Evolutionary conservation across 1,140 invertebrate species (phyloP), one percentile per base, ranked within the genome.

Genomic region (Pseudomyrmex pallidus): DNA sequence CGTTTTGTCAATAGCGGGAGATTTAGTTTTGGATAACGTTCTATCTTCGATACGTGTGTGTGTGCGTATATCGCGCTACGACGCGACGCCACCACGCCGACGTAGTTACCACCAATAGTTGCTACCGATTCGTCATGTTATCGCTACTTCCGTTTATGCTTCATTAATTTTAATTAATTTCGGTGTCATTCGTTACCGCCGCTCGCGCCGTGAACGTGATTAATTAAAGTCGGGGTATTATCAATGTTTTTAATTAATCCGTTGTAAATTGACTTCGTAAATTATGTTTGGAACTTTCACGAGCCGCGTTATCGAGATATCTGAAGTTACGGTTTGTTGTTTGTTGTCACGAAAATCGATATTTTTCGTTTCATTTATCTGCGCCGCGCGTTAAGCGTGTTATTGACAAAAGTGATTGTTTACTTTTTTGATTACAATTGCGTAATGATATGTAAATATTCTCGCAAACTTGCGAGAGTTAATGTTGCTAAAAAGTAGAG

Each of bases 151-250:
- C 85, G 87, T 89, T 89, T 85, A 86, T 80, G 88, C 87, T 89
- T 89, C 88, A 89, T 89, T 89, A 89, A 89, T 89, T 89, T 89
- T 88, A 88, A 89, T 88, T 88, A 88, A 88, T 87, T 87, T 83
- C 87, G 61, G 52, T 77, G 83, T 84, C 86, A 83, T 82, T 87
- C 83, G 72, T 87, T 82, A 72, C 74, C 70, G 46, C 61, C 74
- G 64, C 59, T 76, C 74, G 86, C 44, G n/a, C 44, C 72, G 13
- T 35, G 35, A 46, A 59, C 80, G 46, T 87, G 85, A 87, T 87
- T 87, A 84, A 87, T 87, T 64, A 61, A 86, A 74, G 44, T 50
- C 85, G 59, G 63, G 64, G 80, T 77, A 87, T 87, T 87, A 87
- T 84, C 86, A 66, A 70, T 87, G 82, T 87, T 87, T 87, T 87